These are phyloP conservation scores for Steinernema scapterisci DNA, from an alignment of 2,888 invertebrate genomes.

Conservation along the genomic window DNA sequence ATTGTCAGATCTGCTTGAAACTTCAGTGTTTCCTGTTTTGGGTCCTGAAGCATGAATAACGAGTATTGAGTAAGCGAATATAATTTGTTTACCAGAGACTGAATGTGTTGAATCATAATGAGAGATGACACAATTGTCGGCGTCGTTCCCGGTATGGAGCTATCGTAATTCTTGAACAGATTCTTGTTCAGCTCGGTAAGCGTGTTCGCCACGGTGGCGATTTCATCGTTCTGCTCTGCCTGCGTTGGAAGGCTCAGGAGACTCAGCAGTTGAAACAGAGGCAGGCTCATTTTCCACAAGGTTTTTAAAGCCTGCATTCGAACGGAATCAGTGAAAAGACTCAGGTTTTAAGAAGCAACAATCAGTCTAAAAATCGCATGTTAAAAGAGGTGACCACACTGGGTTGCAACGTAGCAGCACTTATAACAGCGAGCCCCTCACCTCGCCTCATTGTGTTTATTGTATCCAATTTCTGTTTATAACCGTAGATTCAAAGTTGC, in stretches of 20 bases:
- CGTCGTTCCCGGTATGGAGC: not conserved
- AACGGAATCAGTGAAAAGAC: not conserved
- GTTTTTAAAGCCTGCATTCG: not conserved
- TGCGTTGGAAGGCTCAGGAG: not conserved
- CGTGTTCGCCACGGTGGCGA: not conserved
- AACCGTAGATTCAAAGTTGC: no score
- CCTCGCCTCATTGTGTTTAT: not conserved
- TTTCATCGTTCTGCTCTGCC: slow-evolving; percentile 4
- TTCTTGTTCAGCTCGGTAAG: slow-evolving; percentile 8
- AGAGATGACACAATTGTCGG: not conserved
- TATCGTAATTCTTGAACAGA: slow-evolving; percentile 15
- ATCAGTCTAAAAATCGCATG: no score
- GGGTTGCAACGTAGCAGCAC: not conserved
- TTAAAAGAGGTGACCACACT: slow-evolving; percentile 1
- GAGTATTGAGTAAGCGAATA: no score
- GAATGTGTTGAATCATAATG: slow-evolving; percentile 10
- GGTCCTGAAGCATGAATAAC: not conserved
- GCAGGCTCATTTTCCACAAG: not conserved
- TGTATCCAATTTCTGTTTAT: slow-evolving; percentile 28
- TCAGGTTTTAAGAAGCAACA: not conserved
- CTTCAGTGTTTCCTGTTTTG: slow-evolving; percentile 22
- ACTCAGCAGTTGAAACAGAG: slow-evolving; percentile 10
- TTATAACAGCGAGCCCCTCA: not conserved
- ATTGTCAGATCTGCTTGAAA: slow-evolving; percentile 22
- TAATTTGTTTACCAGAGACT: not conserved